A percentile compares a stretch with the other conserved stretches of the same genome.
phyloP scores from a whole-genome alignment of 2,113 vertebrate species.

The Periophthalmus modestus region DNA sequence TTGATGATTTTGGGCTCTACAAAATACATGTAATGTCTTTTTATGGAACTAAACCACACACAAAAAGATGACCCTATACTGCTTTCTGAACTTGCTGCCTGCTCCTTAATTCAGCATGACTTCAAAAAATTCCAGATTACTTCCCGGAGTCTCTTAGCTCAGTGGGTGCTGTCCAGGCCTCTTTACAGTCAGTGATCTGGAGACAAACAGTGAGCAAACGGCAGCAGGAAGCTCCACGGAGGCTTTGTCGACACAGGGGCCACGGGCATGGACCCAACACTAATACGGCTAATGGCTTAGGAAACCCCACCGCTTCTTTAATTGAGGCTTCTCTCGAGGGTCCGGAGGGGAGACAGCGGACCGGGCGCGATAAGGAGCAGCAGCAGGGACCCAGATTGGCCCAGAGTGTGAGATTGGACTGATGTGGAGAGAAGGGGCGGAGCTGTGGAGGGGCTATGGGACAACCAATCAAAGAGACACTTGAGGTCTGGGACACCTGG shows the following conservation, averaged over 20 bases:
- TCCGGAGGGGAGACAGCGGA: constrained; percentile 36
- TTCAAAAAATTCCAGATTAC: constrained; percentile 9
- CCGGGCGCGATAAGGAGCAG: constrained; percentile 53
- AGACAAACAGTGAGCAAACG: constrained; percentile 47
- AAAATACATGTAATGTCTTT: background rate
- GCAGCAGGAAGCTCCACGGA: constrained; percentile 40
- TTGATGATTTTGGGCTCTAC: too few relatives aligned
- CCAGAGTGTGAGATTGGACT: constrained; percentile 37
- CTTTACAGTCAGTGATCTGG: constrained; percentile 14
- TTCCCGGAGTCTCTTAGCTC: constrained; percentile 3
- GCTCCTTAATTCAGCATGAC: constrained; percentile 7
- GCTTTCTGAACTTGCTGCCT: background rate
- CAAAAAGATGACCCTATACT: background rate
- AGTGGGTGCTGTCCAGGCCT: background rate
- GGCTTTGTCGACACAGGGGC: constrained; percentile 61
- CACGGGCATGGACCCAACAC: constrained; percentile 66
- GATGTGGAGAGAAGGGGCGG: constrained; percentile 49
- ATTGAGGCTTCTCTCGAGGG: constrained; percentile 58
- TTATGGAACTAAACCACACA: background rate
- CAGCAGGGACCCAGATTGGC: constrained; percentile 26
- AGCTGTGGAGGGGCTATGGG: constrained; percentile 20
- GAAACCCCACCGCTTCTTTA: constrained; percentile 68
- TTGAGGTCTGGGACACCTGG: constrained; percentile 71
- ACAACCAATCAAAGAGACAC: constrained; percentile 59
- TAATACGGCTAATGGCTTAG: constrained; percentile 72